Evolutionary conservation across 2,888 invertebrate species (phyloP).

Genomic region (Monochamus alternatus): DNA sequence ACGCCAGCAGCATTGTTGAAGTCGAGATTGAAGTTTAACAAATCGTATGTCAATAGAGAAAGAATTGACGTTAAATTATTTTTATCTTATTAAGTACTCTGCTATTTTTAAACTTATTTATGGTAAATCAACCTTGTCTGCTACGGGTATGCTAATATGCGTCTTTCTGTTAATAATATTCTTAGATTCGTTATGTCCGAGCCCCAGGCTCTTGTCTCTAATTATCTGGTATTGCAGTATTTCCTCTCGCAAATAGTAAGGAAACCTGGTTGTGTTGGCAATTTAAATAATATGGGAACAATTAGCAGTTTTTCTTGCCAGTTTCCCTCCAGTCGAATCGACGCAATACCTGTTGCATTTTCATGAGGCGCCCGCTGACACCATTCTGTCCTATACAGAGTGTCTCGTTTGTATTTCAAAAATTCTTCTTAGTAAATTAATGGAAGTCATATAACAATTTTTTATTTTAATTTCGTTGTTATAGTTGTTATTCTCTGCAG

Average conservation of each 20-base stretch:
- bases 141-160: neutral
- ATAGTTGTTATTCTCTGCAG: too few species aligned
- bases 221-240: neutral
- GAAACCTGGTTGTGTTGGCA: neutral
- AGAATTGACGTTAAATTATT: neutral
- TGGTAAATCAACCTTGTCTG: neutral
- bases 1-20: too few species aligned
- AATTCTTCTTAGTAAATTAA: too few species aligned
- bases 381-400: too few species aligned
- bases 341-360: neutral
- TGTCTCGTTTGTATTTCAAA: too few species aligned
- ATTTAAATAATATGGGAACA: neutral
- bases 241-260: neutral
- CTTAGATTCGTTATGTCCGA: neutral
- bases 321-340: neutral
- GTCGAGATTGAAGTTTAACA: too few species aligned
- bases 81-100: neutral
- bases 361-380: neutral
- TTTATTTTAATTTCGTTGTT: too few species aligned
- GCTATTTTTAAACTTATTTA: neutral
- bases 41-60: too few species aligned
- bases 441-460: too few species aligned
- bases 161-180: neutral
- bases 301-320: neutral
- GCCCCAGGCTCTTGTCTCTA: neutral